Evolutionary conservation across 2,797 vertebrate genomes (phyloP).

Genomic region (Siniperca undulata): DNA sequence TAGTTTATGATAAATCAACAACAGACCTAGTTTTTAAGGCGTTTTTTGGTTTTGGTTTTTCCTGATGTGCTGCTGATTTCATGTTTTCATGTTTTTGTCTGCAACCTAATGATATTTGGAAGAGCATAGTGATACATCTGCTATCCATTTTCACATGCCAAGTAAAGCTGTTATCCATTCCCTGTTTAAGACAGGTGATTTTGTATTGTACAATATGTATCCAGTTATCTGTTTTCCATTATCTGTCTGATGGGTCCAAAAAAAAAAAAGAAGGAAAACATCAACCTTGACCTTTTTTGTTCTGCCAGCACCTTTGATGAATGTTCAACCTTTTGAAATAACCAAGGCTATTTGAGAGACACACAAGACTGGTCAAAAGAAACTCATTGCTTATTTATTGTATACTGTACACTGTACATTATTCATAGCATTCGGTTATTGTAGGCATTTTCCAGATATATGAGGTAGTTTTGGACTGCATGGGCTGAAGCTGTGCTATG

Average conservation of each 20-base stretch:
- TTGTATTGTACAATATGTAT: constrained; percentile 30
- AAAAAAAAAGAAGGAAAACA: constrained; percentile 27
- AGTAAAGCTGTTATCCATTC: constrained; percentile 41
- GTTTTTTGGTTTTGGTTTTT: background rate
- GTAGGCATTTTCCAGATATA: constrained; percentile 50
- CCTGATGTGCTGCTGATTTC: background rate
- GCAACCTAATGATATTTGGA: constrained; percentile 17
- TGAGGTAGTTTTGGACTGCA: constrained; percentile 34
- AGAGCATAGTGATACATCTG: background rate
- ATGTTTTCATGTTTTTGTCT: constrained; percentile 12
- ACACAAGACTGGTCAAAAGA: constrained; percentile 42
- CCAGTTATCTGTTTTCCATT: constrained; percentile 45
- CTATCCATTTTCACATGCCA: constrained; percentile 15
- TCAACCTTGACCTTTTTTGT: constrained; percentile 60
- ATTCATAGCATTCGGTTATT: constrained; percentile 63
- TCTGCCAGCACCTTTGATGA: constrained; percentile 54
- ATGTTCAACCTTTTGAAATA: constrained; percentile 53
- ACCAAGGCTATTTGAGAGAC: constrained; percentile 44
- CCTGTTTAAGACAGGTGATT: constrained; percentile 32
- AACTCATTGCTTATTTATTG: constrained; percentile 69
- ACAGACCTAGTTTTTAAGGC: background rate
- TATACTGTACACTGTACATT: constrained; percentile 55
- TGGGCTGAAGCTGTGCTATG: constrained; percentile 24
- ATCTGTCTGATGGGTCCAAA: constrained; percentile 18
- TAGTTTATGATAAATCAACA: background rate